Conservation (phyloP, 1,140 invertebrate species). For the Drosophila leontia region DNA sequence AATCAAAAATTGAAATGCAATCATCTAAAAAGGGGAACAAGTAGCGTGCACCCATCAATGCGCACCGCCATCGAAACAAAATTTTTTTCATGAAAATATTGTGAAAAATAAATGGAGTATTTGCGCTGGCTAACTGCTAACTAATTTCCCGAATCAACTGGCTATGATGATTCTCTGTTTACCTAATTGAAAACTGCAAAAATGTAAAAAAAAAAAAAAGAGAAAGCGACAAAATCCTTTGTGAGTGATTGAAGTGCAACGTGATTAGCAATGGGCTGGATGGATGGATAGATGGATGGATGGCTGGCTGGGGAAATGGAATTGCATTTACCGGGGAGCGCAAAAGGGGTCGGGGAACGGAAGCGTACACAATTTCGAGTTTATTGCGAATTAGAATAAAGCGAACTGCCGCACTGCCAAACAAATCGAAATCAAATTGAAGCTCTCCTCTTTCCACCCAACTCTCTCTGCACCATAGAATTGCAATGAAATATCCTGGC, state of each 20-base stretch:
- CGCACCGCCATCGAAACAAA: neutral
- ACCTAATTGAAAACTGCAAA: slow-evolving; percentile 42
- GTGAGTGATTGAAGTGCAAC: slow-evolving; percentile 44
- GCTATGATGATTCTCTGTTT: slow-evolving; percentile 23
- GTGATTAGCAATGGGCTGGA: slow-evolving; percentile 35
- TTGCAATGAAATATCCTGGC: slow-evolving; percentile 28
- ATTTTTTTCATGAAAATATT: neutral
- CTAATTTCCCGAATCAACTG: slow-evolving; percentile 36
- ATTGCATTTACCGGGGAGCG: slow-evolving; percentile 23
- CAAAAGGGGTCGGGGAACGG: neutral
- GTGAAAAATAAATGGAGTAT: slow-evolving; percentile 15
- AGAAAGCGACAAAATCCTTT: slow-evolving; percentile 33
- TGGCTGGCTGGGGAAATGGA: slow-evolving; percentile 7
- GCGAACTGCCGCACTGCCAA: slow-evolving; percentile 32
- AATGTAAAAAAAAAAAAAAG: slow-evolving; percentile 10
- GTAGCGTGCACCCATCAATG: neutral
- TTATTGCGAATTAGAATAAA: slow-evolving; percentile 74
- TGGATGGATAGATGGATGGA: too few relatives aligned
- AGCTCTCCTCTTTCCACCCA: too few relatives aligned
- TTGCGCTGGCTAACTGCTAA: slow-evolving; percentile 18
- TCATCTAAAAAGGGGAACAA: slow-evolving; percentile 7
- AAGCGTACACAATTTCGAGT: slow-evolving; percentile 45
- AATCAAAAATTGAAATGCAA: slow-evolving; percentile 4
- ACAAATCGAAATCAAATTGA: slow-evolving; percentile 70
- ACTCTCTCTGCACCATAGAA: slow-evolving; percentile 12